Evolutionary conservation across 2,888 invertebrate genomes (phyloP).

Genomic region (Drosophila macrothrix): DNA sequence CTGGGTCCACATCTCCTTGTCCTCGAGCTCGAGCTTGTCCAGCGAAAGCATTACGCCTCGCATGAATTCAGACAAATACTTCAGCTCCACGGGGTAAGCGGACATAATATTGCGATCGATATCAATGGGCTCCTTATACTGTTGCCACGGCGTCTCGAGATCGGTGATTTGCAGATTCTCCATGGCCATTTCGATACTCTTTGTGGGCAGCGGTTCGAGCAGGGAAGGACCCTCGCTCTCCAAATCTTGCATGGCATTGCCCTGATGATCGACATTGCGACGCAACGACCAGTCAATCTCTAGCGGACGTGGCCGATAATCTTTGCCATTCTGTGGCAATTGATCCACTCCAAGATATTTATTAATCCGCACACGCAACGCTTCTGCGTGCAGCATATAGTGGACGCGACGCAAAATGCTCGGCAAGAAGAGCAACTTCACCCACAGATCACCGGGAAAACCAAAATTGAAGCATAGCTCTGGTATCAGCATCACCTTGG

Average conservation of each 20-base stretch:
- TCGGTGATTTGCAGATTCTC: constrained; percentile 48
- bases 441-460: constrained; percentile 92
- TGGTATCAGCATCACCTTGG: constrained; percentile 91
- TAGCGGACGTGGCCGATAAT: constrained; percentile 77
- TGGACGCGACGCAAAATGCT: constrained; percentile 91
- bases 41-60: constrained; percentile 51
- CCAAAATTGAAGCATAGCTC: constrained; percentile 92
- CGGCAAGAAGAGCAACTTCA: constrained; percentile 93
- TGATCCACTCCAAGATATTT: constrained; percentile 67
- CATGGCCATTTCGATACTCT: constrained; percentile 32
- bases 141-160: constrained; percentile 72
- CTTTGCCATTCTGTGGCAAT: constrained; percentile 26
- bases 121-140: constrained; percentile 88
- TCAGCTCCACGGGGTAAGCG: constrained; percentile 89
- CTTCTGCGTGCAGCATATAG: constrained; percentile 83
- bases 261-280: constrained; percentile 72
- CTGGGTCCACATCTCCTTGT: constrained; percentile 60
- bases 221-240: constrained; percentile 66
- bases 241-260: constrained; percentile 64
- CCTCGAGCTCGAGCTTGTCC: constrained; percentile 52
- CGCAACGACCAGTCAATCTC: constrained; percentile 78
- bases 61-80: constrained; percentile 89
- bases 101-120: constrained; percentile 87
- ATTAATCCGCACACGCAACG: constrained; percentile 84
- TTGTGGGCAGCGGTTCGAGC: constrained; percentile 73